Conservation (phyloP, 2,113 vertebrate species). For the Pseudopipra pipra region DNA sequence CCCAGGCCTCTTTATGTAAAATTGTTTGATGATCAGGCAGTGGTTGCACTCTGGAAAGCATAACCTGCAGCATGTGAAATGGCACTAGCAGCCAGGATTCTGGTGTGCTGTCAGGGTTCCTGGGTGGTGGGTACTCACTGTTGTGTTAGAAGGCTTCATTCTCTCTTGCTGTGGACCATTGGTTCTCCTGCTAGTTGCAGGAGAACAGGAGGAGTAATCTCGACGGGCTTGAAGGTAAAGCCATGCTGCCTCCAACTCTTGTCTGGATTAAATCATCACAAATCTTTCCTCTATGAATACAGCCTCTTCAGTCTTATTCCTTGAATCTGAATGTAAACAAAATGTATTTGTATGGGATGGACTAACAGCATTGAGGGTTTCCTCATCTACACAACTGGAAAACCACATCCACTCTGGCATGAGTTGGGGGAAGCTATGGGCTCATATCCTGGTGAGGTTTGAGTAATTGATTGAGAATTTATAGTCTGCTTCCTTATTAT, state of each 20-base stretch:
- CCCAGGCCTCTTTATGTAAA: rapidly evolving
- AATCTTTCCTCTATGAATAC: neutral
- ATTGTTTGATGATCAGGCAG: neutral
- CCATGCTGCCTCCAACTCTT: neutral
- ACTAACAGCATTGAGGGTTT: neutral
- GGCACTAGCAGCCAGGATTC: neutral
- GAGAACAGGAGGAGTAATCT: neutral
- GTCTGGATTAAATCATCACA: neutral
- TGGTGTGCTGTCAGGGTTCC: rapidly evolving
- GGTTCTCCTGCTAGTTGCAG: neutral
- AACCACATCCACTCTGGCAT: conserved; percentile 7
- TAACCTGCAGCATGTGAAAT: neutral
- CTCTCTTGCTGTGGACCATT: neutral
- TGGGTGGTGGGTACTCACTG: neutral
- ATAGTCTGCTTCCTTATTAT: neutral
- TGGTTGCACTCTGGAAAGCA: neutral
- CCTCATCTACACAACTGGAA: neutral
- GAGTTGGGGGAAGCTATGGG: neutral
- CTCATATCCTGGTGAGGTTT: conserved; percentile 6
- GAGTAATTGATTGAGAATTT: conserved; percentile 8
- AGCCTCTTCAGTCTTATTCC: neutral
- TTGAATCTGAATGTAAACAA: neutral
- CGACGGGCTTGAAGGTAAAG: rapidly evolving
- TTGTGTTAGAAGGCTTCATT: neutral
- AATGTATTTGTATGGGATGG: neutral